Evolutionary conservation across 2,888 invertebrate species (phyloP).

Genomic region (Leucoma salicis): DNA sequence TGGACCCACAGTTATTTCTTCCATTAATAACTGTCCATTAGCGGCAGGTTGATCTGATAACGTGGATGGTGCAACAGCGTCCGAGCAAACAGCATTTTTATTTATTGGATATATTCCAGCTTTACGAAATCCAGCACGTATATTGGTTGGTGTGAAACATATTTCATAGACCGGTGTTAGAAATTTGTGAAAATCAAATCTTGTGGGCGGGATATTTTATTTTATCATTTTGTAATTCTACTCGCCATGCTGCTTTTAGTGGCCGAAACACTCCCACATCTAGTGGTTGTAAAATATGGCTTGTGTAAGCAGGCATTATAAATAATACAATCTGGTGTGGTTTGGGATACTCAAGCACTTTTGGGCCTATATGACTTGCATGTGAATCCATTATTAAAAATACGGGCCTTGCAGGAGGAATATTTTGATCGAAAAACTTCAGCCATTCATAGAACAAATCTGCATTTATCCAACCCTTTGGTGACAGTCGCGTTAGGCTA

Average conservation of each 20-base stretch:
- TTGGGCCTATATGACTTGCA: slow-evolving; percentile 23
- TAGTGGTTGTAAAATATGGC: slow-evolving; percentile 21
- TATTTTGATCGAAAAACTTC: slow-evolving; percentile 19
- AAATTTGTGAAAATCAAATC: slow-evolving; percentile 20
- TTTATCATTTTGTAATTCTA: slow-evolving; percentile 13
- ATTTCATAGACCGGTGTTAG: slow-evolving; percentile 15
- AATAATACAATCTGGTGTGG: slow-evolving; percentile 21
- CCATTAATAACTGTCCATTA: background rate
- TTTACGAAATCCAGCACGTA: slow-evolving; percentile 12
- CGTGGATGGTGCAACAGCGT: slow-evolving; percentile 7
- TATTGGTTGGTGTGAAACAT: slow-evolving; percentile 11
- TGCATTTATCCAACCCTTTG: slow-evolving; percentile 31
- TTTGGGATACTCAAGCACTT: slow-evolving; percentile 16
- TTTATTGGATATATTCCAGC: slow-evolving; percentile 11
- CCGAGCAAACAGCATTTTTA: slow-evolving; percentile 11
- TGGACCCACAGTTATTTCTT: background rate
- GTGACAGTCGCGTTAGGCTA: slow-evolving; percentile 24
- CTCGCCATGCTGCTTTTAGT: slow-evolving; percentile 16
- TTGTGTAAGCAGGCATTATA: slow-evolving; percentile 28
- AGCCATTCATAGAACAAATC: slow-evolving; percentile 29
- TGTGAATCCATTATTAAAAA: slow-evolving; percentile 30
- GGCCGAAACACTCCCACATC: slow-evolving; percentile 20
- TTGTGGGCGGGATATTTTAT: slow-evolving; percentile 12
- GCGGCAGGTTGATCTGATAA: background rate
- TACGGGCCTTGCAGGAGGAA: slow-evolving; percentile 23